Evolutionary conservation across 2,888 invertebrate genomes (phyloP), one percentile per base, ranked within the genome.

Genomic region (Drosophila multiciliata): DNA sequence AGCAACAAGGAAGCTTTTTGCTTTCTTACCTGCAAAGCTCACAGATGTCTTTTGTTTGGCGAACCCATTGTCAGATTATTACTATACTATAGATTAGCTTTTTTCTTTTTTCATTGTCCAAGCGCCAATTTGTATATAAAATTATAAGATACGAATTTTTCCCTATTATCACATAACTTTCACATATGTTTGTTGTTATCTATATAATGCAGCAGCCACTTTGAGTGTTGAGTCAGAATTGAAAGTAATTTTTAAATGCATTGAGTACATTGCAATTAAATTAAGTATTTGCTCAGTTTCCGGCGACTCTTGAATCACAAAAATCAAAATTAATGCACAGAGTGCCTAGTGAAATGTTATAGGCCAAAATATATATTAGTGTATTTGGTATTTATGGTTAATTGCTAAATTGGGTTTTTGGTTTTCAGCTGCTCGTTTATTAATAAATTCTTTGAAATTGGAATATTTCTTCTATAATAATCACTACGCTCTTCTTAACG

Each of bases 321-420:
- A 78, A 63, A 38, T 45, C 40, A 40, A 59, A n/a, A 33, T 33
- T 3, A 33, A 49, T 33, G 29, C 40, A 38, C 26, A 35, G 2
- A 11, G 20, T 29, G 7, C 11, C 3, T 40, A 38, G 40, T 42
- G 23, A 0, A 38, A 45, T 23, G 60, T 35, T 35, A 26, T 12
- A 20, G 38, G n/a, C 29, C 12, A 57, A 60, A 70, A 67, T 55
- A 33, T 62, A 53, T 49, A 70, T 29, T 5, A 64, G 20, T 50
- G n/a, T 70, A 48, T 60, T 40, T 23, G 20, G 3, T 53, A 35
- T 53, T 23, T 33, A 38, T 57, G 65, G 65, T 63, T 55, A 45
- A 59, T 66, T 84, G 74, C 65, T 67, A 87, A 84, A 77, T 70
- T 55, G 5, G 53, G 50, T 79, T 70, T 82, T 66, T n/a, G 66